phyloP scores from a whole-genome alignment of 2,113 vertebrate species.

The Vicugna pacos region DNA sequence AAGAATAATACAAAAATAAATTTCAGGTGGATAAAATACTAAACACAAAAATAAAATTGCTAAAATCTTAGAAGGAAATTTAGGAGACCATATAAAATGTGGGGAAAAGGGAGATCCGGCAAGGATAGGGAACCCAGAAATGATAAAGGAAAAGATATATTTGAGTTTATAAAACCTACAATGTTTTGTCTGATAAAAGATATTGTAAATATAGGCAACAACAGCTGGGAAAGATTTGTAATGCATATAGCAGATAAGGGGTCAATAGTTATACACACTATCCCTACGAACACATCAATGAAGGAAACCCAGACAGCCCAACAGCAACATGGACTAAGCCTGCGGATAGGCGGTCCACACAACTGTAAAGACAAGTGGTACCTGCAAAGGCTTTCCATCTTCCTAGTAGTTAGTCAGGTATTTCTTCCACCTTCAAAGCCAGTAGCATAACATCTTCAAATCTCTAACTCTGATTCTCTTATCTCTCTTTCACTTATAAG shows the following conservation, averaged over 20 bases:
- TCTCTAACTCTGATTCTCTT: background rate
- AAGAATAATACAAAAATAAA: background rate
- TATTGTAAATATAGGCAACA: background rate
- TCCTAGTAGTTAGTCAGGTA: background rate
- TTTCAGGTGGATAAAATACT: background rate
- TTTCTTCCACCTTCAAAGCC: background rate
- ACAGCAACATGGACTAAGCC: background rate
- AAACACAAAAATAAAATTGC: constrained; percentile 39
- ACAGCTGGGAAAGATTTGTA: constrained; percentile 22
- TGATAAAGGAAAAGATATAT: background rate
- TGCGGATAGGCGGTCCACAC: background rate
- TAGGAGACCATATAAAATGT: constrained; percentile 24
- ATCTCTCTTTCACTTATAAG: background rate
- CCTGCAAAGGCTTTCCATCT: background rate
- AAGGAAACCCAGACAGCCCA: background rate
- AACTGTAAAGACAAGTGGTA: background rate
- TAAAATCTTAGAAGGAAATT: constrained; percentile 27
- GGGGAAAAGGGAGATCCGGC: background rate
- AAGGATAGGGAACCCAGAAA: background rate
- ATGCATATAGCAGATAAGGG: background rate
- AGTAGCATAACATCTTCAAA: background rate
- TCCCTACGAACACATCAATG: background rate
- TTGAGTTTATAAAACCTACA: constrained; percentile 3
- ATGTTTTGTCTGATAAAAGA: constrained; percentile 3
- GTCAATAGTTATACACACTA: background rate